Conservation (phyloP, 2,888 invertebrate genomes). For the Diploptera punctata region DNA sequence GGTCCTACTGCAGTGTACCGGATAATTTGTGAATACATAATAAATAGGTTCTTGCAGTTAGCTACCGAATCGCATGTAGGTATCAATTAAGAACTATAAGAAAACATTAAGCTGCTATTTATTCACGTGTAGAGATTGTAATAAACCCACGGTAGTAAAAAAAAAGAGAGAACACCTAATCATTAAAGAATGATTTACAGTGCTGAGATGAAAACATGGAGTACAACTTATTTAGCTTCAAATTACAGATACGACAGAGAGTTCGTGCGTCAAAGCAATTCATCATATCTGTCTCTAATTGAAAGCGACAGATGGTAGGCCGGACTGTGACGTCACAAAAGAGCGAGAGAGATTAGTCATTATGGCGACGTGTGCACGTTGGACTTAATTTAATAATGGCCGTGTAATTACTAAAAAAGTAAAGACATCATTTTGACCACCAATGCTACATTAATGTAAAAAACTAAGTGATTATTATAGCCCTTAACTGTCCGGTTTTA, state of each 20-base stretch:
- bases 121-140: too few relatives aligned
- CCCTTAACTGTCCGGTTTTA: too few relatives aligned
- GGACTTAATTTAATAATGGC: constrained; percentile 1
- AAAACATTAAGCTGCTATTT: too few relatives aligned
- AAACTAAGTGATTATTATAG: too few relatives aligned
- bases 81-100: too few relatives aligned
- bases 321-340: background rate
- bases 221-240: background rate
- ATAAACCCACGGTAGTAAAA: background rate
- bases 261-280: background rate
- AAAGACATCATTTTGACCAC: background rate
- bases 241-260: background rate
- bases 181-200: background rate
- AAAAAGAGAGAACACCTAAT: constrained; percentile 2
- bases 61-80: too few relatives aligned
- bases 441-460: background rate
- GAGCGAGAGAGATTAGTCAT: background rate
- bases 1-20: too few relatives aligned
- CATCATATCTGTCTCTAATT: constrained; percentile 2
- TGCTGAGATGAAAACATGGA: background rate
- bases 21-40: too few relatives aligned
- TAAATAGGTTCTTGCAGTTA: too few relatives aligned
- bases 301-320: constrained; percentile 8
- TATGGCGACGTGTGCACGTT: background rate
- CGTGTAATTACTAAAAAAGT: background rate